Conservation (phyloP, 2,888 invertebrate genomes). For the Sphecodes monilicornis region DNA sequence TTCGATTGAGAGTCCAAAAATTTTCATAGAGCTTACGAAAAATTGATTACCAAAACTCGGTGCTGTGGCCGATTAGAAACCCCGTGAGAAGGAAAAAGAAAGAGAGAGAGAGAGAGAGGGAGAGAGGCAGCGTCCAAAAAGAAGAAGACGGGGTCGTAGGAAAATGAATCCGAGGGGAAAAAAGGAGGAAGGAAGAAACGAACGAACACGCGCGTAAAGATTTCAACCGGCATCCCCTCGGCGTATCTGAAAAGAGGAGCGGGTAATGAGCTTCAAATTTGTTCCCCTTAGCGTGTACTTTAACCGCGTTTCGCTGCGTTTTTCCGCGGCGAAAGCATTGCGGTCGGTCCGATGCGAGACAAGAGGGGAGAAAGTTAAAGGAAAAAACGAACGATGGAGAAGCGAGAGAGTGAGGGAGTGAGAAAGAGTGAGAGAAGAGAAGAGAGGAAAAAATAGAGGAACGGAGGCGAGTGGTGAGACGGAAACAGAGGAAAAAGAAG, state of each 20-base stretch:
- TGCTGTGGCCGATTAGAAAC: background rate
- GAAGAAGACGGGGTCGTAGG: background rate
- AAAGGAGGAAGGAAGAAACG: slow-evolving; percentile 10
- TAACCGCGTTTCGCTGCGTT: slow-evolving; percentile 56
- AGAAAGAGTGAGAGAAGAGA: background rate
- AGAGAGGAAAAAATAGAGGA: background rate
- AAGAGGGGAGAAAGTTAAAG: slow-evolving; percentile 18
- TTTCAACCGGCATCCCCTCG: slow-evolving; percentile 56
- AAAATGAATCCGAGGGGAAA: background rate
- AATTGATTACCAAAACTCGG: background rate
- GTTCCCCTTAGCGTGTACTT: slow-evolving; percentile 59
- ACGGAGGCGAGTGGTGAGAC: slow-evolving; percentile 10
- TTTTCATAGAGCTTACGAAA: background rate
- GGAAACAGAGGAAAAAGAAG: slow-evolving; percentile 11
- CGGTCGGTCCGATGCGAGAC: slow-evolving; percentile 14
- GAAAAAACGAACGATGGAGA: background rate
- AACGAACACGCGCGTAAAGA: slow-evolving; percentile 57
- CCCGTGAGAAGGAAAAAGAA: background rate
- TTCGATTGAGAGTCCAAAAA: background rate
- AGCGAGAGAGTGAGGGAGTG: background rate
- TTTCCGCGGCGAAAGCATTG: slow-evolving; percentile 36
- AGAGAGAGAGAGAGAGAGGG: too few relatives aligned
- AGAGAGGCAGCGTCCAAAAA: background rate
- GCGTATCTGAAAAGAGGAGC: slow-evolving; percentile 63
- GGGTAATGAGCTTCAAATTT: slow-evolving; percentile 70